A percentile compares a stretch with the other conserved stretches of the same genome.
These are phyloP conservation scores for Pocillopora meandrina DNA, from an alignment of 92 coral and sea anemone genomes.

Conservation along the genomic window DNA sequence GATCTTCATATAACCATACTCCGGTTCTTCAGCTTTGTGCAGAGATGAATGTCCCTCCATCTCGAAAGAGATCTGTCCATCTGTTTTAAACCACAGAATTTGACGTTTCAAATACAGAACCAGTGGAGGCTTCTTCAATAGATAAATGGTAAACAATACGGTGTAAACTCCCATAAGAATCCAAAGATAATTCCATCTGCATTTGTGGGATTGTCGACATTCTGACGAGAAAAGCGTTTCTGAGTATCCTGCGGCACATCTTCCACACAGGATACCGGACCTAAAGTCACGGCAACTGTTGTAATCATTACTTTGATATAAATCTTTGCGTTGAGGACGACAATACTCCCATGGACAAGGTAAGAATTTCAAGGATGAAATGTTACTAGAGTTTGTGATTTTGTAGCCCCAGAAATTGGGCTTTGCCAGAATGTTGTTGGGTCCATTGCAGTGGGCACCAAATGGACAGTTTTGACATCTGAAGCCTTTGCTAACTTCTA, in stretches of 20 bases:
- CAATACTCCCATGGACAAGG: constrained; percentile 70
- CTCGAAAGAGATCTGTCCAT: neutral
- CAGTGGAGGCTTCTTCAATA: constrained; percentile 28
- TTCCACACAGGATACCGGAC: constrained; percentile 61
- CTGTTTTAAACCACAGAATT: constrained; percentile 27
- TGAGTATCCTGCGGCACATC: constrained; percentile 53
- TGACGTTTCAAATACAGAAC: constrained; percentile 5
- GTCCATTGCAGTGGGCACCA: constrained; percentile 55
- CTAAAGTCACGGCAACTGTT: constrained; percentile 61
- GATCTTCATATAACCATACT: constrained; percentile 43
- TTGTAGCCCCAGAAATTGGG: constrained; percentile 69
- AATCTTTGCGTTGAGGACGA: neutral
- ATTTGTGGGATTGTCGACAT: constrained; percentile 35
- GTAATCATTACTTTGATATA: constrained; percentile 27
- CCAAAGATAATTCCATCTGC: constrained; percentile 17
- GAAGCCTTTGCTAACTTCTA: neutral
- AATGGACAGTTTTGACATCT: constrained; percentile 58
- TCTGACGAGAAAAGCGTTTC: constrained; percentile 48
- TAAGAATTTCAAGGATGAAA: constrained; percentile 37
- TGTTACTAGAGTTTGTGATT: neutral
- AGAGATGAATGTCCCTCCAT: neutral
- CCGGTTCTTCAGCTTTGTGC: neutral
- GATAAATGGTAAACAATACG: neutral
- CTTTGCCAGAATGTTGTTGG: constrained; percentile 61
- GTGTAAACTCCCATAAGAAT: neutral